phyloP scores from a whole-genome alignment of 2,888 invertebrate genomes.

The Gasteruption jaculator region DNA sequence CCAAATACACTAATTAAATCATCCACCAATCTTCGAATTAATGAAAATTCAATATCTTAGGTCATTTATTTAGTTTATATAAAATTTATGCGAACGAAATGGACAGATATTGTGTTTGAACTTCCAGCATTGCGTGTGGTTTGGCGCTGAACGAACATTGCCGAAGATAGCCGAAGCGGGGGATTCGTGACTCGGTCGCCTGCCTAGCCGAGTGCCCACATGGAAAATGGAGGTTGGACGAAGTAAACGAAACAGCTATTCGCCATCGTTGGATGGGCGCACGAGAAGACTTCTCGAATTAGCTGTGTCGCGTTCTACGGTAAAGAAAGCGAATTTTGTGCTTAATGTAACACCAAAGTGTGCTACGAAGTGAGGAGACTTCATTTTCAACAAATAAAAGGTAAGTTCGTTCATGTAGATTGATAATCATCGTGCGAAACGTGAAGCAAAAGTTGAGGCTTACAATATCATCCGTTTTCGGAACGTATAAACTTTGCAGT shows the following conservation, averaged over 20 bases:
- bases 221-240: conserved; percentile 43
- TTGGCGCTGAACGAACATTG: conserved; percentile 16
- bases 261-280: conserved; percentile 45
- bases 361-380: conserved; percentile 17
- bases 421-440: conserved; percentile 25
- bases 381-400: conserved; percentile 17
- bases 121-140: no score
- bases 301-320: conserved; percentile 25
- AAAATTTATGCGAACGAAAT: no score
- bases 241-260: conserved; percentile 39
- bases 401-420: conserved; percentile 27
- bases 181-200: conserved; percentile 20
- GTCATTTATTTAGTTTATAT: no score
- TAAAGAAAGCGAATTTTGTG: conserved; percentile 29
- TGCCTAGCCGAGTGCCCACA: conserved; percentile 31
- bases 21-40: no score
- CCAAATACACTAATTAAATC: no score
- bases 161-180: conserved; percentile 34
- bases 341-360: conserved; percentile 28
- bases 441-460: conserved; percentile 23
- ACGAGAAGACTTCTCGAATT: conserved; percentile 28
- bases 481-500: conserved; percentile 34
- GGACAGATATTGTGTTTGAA: no score
- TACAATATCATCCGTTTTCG: conserved; percentile 37
- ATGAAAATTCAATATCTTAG: no score